Percentiles rank a stretch among this genome's conserved stretches.
Evolutionary conservation across 2,113 vertebrate species (phyloP).

Genomic region (Heterotis niloticus): DNA sequence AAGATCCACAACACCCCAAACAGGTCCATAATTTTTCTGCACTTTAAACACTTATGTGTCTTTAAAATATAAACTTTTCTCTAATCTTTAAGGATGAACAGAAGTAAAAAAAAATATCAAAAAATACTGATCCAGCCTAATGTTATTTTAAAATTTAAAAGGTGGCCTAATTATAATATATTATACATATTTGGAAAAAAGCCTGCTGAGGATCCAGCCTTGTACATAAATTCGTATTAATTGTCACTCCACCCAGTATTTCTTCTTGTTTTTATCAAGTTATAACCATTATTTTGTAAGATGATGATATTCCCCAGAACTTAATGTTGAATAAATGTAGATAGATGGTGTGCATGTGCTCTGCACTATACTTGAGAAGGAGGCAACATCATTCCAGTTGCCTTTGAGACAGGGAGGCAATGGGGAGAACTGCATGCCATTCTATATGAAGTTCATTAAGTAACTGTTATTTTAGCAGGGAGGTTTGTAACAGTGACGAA

Average conservation of each 20-base stretch:
- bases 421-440: background rate
- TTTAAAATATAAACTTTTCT: background rate
- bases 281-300: too few species aligned
- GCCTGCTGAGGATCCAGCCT: too few species aligned
- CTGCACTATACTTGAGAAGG: background rate
- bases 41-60: background rate
- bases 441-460: slow-evolving; percentile 36
- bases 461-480: slow-evolving; percentile 41
- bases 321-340: background rate
- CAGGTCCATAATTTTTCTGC: background rate
- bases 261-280: too few species aligned
- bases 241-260: too few species aligned
- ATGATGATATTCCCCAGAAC: too few species aligned
- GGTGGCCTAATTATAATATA: too few species aligned
- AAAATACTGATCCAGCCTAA: too few species aligned
- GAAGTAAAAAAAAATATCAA: too few species aligned
- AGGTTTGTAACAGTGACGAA: slow-evolving; percentile 24
- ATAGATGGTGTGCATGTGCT: background rate
- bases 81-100: too few species aligned
- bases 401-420: background rate
- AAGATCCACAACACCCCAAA: slow-evolving; percentile 10
- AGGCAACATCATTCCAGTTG: background rate
- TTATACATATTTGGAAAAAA: too few species aligned
- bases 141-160: too few species aligned
- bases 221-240: too few species aligned